Evolutionary conservation across 1,140 invertebrate genomes (phyloP).

Genomic region (Brachionus angularis): DNA sequence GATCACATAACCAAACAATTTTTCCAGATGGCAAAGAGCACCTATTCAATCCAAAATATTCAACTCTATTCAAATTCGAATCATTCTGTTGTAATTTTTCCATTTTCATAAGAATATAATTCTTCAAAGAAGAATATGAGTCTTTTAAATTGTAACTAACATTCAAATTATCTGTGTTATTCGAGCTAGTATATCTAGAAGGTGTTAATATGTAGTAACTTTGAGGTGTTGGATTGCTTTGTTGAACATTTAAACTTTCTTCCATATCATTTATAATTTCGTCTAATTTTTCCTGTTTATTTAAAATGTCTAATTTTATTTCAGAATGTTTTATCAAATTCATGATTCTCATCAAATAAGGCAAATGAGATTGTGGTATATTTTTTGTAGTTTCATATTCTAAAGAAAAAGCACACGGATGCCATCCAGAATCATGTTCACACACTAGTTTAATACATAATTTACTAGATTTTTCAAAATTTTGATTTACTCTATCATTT

Average conservation of each 20-base stretch:
- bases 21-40: conserved; percentile 55
- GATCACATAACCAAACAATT: conserved; percentile 53
- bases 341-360: conserved; percentile 36
- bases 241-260: background rate
- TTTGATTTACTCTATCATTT: background rate
- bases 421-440: conserved; percentile 45
- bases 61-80: conserved; percentile 1
- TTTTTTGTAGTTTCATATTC: conserved; percentile 12
- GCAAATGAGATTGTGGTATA: background rate
- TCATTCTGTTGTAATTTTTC: background rate
- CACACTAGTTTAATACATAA: conserved; percentile 45
- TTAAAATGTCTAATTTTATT: conserved; percentile 22
- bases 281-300: conserved; percentile 10
- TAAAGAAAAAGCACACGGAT: background rate
- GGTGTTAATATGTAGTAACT: background rate
- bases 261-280: conserved; percentile 33
- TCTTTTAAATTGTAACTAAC: background rate
- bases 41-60: conserved; percentile 45
- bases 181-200: background rate
- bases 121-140: conserved; percentile 19
- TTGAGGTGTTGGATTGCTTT: too few species aligned
- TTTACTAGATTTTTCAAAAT: background rate
- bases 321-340: conserved; percentile 34
- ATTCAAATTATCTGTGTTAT: background rate
- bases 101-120: conserved; percentile 19